phyloP scores from a whole-genome alignment of 2,113 vertebrate genomes.

The Triplophysa dalaica region DNA sequence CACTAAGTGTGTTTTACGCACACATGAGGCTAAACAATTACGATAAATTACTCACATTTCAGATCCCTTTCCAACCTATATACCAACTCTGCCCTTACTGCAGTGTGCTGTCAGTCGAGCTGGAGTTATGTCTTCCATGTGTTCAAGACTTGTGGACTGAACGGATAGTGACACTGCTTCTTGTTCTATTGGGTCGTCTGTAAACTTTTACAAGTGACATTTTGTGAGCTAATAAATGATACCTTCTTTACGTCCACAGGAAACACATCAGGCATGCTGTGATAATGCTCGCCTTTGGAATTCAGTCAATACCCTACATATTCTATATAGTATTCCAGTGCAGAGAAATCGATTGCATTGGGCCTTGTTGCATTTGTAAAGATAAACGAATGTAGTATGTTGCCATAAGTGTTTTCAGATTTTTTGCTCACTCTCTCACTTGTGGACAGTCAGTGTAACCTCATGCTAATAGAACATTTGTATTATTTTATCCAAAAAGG shows the following conservation, averaged over 20 bases:
- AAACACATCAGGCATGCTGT: constrained; percentile 72
- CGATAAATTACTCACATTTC: background rate
- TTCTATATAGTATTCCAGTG: constrained; percentile 50
- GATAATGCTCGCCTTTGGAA: constrained; percentile 70
- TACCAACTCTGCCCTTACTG: background rate
- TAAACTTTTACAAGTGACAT: constrained; percentile 77
- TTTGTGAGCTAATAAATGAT: constrained; percentile 77
- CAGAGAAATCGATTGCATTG: constrained; percentile 69
- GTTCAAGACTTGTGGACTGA: constrained; percentile 52
- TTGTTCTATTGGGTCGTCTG: constrained; percentile 74
- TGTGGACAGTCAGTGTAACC: background rate
- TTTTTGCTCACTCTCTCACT: background rate
- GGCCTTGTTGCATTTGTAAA: constrained; percentile 9
- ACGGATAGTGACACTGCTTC: constrained; percentile 65
- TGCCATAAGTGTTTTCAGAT: background rate
- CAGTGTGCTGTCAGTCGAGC: constrained; percentile 12
- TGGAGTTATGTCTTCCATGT: constrained; percentile 65
- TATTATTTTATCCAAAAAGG: constrained; percentile 5
- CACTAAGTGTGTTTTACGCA: too few species aligned
- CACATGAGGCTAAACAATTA: background rate
- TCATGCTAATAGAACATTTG: background rate
- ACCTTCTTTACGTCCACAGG: constrained; percentile 72
- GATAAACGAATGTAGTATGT: background rate
- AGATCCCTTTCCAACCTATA: background rate
- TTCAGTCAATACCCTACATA: constrained; percentile 63